Percentiles rank a stretch among this genome's conserved stretches.
Conservation (phyloP, 1,140 invertebrate genomes). For the Tyrophagus putrescentiae region DNA sequence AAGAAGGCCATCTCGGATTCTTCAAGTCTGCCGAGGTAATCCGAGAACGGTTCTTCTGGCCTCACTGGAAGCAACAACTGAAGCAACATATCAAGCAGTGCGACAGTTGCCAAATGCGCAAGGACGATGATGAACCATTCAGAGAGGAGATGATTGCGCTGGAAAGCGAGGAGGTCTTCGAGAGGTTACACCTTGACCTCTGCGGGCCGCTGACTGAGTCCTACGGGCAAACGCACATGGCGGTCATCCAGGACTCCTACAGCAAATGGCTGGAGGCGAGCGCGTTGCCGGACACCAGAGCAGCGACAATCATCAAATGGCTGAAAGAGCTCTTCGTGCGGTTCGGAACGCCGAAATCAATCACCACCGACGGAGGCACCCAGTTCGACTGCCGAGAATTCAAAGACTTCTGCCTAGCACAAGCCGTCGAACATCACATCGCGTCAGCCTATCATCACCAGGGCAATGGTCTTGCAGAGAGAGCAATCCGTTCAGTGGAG, state of each 20-base stretch:
- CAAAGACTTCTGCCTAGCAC: background rate
- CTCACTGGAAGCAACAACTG: background rate
- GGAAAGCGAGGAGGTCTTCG: background rate
- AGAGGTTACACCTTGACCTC: background rate
- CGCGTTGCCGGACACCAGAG: background rate
- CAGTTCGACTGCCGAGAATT: background rate
- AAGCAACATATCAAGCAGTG: background rate
- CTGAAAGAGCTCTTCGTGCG: background rate
- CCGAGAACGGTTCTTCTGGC: constrained; percentile 15
- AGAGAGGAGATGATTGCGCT: background rate
- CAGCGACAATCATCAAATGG: background rate
- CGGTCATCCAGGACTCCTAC: background rate
- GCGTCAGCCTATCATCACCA: background rate
- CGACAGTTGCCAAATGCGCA: background rate
- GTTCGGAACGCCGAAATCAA: background rate
- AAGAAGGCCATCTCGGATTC: constrained; percentile 19
- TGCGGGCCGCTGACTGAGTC: background rate
- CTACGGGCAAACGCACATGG: background rate
- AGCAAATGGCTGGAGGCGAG: background rate
- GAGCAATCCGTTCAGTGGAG: background rate
- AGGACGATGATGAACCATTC: background rate
- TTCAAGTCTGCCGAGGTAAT: constrained; percentile 6
- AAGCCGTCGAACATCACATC: background rate
- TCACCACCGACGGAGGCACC: background rate
- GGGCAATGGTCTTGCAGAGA: constrained; percentile 10